Evolutionary conservation across 1,140 invertebrate species (phyloP).

Genomic region (Tetragnatha versicolor): DNA sequence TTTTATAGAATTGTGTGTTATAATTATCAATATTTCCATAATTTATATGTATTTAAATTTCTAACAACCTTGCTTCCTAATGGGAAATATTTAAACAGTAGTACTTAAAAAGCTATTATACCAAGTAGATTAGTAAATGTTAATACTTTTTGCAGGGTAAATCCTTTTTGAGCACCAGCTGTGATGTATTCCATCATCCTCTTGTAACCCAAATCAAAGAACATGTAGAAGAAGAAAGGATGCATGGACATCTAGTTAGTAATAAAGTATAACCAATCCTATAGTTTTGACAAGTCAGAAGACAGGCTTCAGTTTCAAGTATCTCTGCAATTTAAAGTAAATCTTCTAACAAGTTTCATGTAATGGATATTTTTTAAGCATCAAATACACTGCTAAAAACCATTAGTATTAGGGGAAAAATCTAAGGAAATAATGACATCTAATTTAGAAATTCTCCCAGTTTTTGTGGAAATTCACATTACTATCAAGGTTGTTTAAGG

Average conservation of each 20-base stretch:
- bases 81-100: neutral
- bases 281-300: too few relatives aligned
- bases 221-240: slow-evolving; percentile 4
- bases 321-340: too few relatives aligned
- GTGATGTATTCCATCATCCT: neutral
- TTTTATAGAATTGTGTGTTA: neutral
- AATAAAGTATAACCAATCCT: too few relatives aligned
- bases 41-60: neutral
- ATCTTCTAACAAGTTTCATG: too few relatives aligned
- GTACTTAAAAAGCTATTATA: neutral
- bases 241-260: slow-evolving; percentile 29
- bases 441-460: too few relatives aligned
- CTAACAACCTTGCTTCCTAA: neutral
- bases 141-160: slow-evolving; percentile 6
- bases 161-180: slow-evolving; percentile 21
- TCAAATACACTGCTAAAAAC: too few relatives aligned
- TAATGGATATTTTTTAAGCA: too few relatives aligned
- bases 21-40: neutral
- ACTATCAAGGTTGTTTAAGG: too few relatives aligned
- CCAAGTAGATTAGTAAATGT: neutral
- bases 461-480: too few relatives aligned
- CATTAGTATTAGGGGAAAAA: too few relatives aligned
- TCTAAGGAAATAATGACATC: too few relatives aligned
- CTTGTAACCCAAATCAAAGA: neutral
- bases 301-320: too few relatives aligned